phyloP scores from a whole-genome alignment of 2,113 vertebrate species.

The Podocnemis expansa region DNA sequence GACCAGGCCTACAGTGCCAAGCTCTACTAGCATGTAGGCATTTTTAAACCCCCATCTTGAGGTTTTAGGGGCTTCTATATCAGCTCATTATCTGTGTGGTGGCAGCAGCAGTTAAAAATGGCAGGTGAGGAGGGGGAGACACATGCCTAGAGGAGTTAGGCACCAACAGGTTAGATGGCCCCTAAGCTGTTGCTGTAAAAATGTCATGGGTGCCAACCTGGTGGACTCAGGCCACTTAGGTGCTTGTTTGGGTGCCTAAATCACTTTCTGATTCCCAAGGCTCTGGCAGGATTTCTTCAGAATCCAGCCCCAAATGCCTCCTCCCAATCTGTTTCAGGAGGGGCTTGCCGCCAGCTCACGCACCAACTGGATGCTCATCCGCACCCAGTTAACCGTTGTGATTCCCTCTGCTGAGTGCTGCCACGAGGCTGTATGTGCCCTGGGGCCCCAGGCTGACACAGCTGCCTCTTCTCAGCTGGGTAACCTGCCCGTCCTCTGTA shows the following conservation, averaged over 20 bases:
- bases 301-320: background rate
- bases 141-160: background rate
- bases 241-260: background rate
- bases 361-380: background rate
- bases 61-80: background rate
- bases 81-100: background rate
- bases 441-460: background rate
- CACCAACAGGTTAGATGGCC: background rate
- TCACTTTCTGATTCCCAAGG: background rate
- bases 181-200: background rate
- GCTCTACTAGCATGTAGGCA: background rate
- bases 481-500: background rate
- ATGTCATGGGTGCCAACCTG: background rate
- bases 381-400: too few relatives aligned
- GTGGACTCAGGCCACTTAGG: background rate
- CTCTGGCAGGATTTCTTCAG: background rate
- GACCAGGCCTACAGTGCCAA: background rate
- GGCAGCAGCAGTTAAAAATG: background rate
- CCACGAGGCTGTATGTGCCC: background rate
- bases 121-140: background rate
- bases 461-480: background rate
- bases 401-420: background rate
- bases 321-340: background rate
- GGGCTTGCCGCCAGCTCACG: background rate
- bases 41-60: background rate